Conservation (phyloP, 2,888 invertebrate genomes). For the Chironomus tentans region DNA sequence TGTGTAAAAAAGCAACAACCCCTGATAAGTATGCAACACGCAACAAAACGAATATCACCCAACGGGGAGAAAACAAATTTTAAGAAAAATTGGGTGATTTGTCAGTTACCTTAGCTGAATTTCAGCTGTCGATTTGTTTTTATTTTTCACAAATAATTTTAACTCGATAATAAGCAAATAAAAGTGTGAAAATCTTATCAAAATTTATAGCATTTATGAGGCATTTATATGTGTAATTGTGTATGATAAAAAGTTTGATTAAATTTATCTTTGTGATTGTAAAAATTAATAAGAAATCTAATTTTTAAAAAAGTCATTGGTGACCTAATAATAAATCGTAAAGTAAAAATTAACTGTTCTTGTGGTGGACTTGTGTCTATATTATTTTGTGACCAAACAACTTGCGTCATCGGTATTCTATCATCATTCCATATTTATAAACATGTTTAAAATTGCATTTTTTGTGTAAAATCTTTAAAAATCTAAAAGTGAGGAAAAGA, state of each 20-base stretch:
- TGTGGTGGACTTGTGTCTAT: background rate
- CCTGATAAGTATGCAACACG: no score
- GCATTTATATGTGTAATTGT: background rate
- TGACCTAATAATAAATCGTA: background rate
- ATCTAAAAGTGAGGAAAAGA: background rate
- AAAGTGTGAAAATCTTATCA: background rate
- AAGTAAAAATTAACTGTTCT: conserved; percentile 8
- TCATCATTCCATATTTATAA: background rate
- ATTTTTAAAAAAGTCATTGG: background rate
- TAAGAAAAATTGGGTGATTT: no score
- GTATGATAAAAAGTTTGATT: background rate
- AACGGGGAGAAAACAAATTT: no score
- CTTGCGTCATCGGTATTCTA: conserved; percentile 7
- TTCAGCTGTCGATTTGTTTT: background rate
- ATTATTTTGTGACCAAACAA: background rate
- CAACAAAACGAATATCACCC: no score
- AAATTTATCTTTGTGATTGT: background rate
- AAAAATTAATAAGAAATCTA: background rate
- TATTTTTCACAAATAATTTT: background rate
- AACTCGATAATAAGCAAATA: background rate
- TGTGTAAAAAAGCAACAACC: no score
- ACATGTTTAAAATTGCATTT: background rate
- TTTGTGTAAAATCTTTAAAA: background rate
- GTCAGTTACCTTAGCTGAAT: background rate
- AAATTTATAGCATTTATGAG: conserved; percentile 1